Evolutionary conservation across 2,888 invertebrate genomes (phyloP).

Genomic region (Synergus itoensis): DNA sequence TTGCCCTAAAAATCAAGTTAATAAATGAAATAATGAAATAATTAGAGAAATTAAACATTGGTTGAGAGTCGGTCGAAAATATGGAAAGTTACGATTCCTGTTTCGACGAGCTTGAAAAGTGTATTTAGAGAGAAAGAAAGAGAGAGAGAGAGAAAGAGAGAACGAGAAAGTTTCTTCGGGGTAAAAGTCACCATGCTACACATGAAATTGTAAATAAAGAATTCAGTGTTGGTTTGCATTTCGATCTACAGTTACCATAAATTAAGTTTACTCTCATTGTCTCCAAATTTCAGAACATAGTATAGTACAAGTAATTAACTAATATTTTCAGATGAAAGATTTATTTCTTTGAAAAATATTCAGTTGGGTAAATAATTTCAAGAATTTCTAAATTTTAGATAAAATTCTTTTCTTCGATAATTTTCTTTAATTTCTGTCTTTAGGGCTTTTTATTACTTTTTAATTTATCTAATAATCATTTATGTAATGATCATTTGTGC

Average conservation of each 20-base stretch:
- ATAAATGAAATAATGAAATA: background rate
- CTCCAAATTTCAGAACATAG: conserved; percentile 19
- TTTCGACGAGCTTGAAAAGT: conserved; percentile 39
- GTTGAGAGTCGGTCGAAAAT: conserved; percentile 46
- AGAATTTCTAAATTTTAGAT: background rate
- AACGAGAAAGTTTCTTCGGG: conserved; percentile 37
- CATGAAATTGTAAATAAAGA: conserved; percentile 39
- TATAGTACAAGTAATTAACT: background rate
- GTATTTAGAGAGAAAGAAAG: background rate
- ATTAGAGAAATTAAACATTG: conserved; percentile 6
- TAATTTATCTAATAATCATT: background rate
- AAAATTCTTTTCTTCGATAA: background rate
- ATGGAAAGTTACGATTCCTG: conserved; percentile 53
- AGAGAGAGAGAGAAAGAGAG: background rate
- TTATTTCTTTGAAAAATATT: background rate
- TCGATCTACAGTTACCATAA: conserved; percentile 37
- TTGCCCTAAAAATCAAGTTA: conserved; percentile 42
- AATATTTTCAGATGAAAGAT: background rate
- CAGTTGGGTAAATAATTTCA: background rate
- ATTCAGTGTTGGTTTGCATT: conserved; percentile 39
- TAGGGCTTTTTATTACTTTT: background rate
- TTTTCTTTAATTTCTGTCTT: background rate
- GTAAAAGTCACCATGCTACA: conserved; percentile 31
- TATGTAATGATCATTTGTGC: conserved; percentile 2
- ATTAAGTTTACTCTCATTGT: conserved; percentile 34